Evolutionary conservation across 2,797 vertebrate genomes (phyloP), one percentile per base, ranked within the genome.

Genomic region (Acanthornis magna): DNA sequence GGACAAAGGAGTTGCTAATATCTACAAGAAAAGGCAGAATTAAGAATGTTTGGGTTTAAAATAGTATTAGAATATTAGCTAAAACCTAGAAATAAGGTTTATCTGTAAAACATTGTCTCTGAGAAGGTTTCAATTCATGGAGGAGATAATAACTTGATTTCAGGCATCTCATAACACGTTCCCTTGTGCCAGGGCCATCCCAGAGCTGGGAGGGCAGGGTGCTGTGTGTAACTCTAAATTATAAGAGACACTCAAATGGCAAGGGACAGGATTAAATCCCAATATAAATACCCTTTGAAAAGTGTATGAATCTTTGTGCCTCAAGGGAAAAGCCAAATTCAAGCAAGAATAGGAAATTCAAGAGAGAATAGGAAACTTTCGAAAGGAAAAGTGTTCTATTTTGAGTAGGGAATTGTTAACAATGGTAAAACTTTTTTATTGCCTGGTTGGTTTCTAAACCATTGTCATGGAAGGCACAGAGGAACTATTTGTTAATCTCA

Each of bases 51-150:
- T 51, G 76, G 54, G 34, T 30, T 93, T 94, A 68, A 93, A 95
- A 92, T 62, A 54, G 91, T 36, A 92, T 96, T 96, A 93, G 86
- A 57, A 90, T 88, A 90, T 90, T 88, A 95, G 80, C 40, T 86
- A 66, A 84, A 86, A 81, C 72, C 38, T 65, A 78, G 74, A 92
- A 96, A 88, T 84, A 47, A 68, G 67, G 71, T 85, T 95, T 95
- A 67, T 86, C 71, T 89, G 66, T 72, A 47, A 57, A 78, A 71
- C 50, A 36, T 66, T 91, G 70, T 74, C 30, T 91, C 70, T 75
- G 55, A 68, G 83, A 50, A 81, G 51, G 83, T 45, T 94, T 74
- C 58, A 78, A 3, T 61, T 88, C 23, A 30, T 4, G 13, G 72
- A 62, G 58, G 75, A 79, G 78, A 60, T 63, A 23, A 40, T 82